Evolutionary conservation across 2,888 invertebrate genomes (phyloP), one percentile per base, ranked within the genome.

Genomic region (Gymnoscelis rufifasciata): DNA sequence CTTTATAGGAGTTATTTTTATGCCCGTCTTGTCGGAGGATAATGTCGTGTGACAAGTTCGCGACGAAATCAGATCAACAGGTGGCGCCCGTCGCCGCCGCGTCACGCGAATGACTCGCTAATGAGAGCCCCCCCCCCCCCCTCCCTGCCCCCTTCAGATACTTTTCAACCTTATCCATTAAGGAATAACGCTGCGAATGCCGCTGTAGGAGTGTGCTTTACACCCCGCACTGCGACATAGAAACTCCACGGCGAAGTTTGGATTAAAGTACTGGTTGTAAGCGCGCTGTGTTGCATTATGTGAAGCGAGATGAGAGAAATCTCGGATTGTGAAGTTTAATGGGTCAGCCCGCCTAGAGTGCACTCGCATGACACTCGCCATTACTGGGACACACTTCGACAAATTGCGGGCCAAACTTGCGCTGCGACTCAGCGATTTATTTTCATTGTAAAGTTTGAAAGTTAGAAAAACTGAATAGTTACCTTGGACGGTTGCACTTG

Each of bases 61-160:
- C 44, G 37, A 44, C 24, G 15, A 41, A 23, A 31, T 43, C 39
- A 27, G 37, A 45, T 35, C 42, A 42, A 50, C 50, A 50, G 42
- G 50, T 50, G 50, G 24, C 42, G 19, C 41, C 26, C 38, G 45
- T 42, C 50, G 24, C 35, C 19, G 7, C 19, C 12, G 15, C 41
- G 44, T 41, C 48, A 43, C 49, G 37, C 44, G 15, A 33, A 26
- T 33, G 33, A 44, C 38, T 40, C 40, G 37, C 41, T 44, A 41
- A 44, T 41, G 43, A 43, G 36, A 39, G 5, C 15, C 14, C 19
- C 15, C 33, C 13, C 15, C 33, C 10, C 33, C 5, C 10, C 33
- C n/a, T 19, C 19, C 10, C 6, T 19, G n/a, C 15, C 33, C 15
- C 15, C n/a, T 0, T 13, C n/a, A n/a, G 7, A 4, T 8, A 30